Conservation (phyloP, 2,113 vertebrate species). For the Paraplagusia blochii region DNA sequence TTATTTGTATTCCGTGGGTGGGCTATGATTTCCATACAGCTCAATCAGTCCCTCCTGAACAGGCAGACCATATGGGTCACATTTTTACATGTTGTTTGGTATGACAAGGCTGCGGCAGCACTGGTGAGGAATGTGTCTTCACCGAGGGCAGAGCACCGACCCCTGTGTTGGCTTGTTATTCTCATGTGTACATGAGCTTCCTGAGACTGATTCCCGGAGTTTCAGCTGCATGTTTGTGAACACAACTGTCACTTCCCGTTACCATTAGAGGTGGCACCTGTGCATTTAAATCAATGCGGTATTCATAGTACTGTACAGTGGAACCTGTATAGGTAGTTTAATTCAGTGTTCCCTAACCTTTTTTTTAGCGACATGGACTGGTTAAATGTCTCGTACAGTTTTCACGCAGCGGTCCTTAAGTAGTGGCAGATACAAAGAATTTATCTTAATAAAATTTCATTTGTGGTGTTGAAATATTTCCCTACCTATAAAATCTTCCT, state of each 20-base stretch:
- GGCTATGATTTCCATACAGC: slow-evolving; percentile 70
- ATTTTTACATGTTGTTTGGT: slow-evolving; percentile 76
- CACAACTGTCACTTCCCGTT: slow-evolving; percentile 49
- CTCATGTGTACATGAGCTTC: slow-evolving; percentile 40
- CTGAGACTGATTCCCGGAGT: slow-evolving; percentile 12
- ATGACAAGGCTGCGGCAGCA: slow-evolving; percentile 68
- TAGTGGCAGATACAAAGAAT: too few relatives aligned
- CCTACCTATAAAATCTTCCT: too few relatives aligned
- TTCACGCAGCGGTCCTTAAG: too few relatives aligned
- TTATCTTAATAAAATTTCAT: too few relatives aligned
- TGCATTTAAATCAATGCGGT: slow-evolving; percentile 18
- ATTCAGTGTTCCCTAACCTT: neutral
- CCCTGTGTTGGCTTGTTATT: slow-evolving; percentile 55
- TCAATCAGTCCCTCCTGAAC: slow-evolving; percentile 72
- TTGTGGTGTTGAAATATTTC: too few relatives aligned
- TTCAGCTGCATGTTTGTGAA: slow-evolving; percentile 42
- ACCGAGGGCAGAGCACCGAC: slow-evolving; percentile 37
- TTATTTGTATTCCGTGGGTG: slow-evolving; percentile 76
- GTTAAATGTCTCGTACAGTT: too few relatives aligned
- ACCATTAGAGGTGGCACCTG: slow-evolving; percentile 54
- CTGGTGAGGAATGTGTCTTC: slow-evolving; percentile 61
- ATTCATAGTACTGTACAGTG: too few relatives aligned
- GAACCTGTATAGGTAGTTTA: too few relatives aligned
- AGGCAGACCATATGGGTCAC: slow-evolving; percentile 71
- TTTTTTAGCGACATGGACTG: too few relatives aligned